Percentiles rank a stretch among this genome's conserved stretches.
These are phyloP conservation scores for Gallinago jamesoni DNA, from an alignment of 2,113 vertebrate genomes.

Conservation along the genomic window DNA sequence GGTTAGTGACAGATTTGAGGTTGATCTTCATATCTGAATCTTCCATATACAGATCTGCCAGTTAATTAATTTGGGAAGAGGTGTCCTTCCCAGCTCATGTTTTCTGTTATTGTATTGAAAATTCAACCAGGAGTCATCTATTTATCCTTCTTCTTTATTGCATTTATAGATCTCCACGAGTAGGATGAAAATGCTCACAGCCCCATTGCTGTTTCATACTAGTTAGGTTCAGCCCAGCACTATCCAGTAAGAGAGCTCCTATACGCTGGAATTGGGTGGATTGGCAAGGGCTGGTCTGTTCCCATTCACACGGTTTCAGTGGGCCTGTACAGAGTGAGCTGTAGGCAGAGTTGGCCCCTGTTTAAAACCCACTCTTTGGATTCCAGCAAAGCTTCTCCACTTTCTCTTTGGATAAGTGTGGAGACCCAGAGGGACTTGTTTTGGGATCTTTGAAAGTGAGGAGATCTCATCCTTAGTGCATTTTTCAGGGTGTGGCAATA, in stretches of 20 bases:
- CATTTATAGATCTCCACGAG: background rate
- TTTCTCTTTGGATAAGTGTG: background rate
- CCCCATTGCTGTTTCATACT: background rate
- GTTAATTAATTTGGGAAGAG: background rate
- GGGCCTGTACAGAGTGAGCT: background rate
- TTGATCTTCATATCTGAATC: background rate
- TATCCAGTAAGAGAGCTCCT: background rate
- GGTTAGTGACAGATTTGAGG: background rate
- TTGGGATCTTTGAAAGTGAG: background rate
- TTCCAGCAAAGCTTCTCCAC: background rate
- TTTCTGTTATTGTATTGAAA: background rate
- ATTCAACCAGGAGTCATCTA: background rate
- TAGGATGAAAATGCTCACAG: background rate
- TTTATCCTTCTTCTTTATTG: background rate
- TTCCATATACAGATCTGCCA: background rate
- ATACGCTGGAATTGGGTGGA: background rate
- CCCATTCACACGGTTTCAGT: background rate
- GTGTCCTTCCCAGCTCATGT: background rate
- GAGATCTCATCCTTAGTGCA: background rate
- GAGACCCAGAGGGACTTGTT: background rate
- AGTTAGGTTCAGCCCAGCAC: background rate
- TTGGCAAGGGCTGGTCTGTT: background rate
- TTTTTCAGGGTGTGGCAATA: constrained; percentile 6
- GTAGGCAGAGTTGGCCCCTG: background rate
- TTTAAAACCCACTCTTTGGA: background rate